Base-by-base conservation (phyloP, 2,888 invertebrate species). In the Tridacna gigas region DNA sequence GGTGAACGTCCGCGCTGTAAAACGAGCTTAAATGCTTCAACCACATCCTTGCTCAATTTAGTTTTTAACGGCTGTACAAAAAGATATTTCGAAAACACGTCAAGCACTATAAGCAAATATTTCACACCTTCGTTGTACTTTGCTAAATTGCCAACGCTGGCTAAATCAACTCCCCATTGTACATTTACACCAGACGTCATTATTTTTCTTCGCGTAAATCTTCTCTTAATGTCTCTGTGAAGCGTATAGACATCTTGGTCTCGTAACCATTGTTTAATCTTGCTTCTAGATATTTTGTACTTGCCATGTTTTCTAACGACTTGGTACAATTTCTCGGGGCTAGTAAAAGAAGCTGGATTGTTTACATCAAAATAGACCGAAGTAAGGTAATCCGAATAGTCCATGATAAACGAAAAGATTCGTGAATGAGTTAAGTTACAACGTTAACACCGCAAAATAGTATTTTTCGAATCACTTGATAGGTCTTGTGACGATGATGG, bases 251-350 rank as follows among this genome's bases (percentile, higher is more conserved):
- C 15, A 25, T 66, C 66, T 25, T 66, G 48, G 63, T 61, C 78
- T 26, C 71, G 12, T 48, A 82, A 47, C 85, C 85, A 85, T 63
- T 85, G 74, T 47, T 56, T 76, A 22, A 85, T 74, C 22, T 78
- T 80, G 13, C 2, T n/a, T 37, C 45, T 69, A 13, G 37, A 60
- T 7, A 83, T 20, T 26, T 65, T 78, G 48, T 66, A 83, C 37
- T 81, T 78, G 48, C 79, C 83, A n/a, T 74, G 26, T 60, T 25
- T 26, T 28, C 20, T n/a, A 2, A 56, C 61, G 0, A 12, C 4
- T n/a, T 26, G 25, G 37, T 56, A 60, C n/a, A 74, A 18, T 26
- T 74, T 74, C 9, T 60, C 28, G 4, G 60, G 60, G 13, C 60
- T 20, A 7, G 61, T 5, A 60, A 26, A 74, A 22, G 51, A 51